A percentile compares a stretch with the other conserved stretches of the same genome.
Conservation (phyloP, 2,113 vertebrate genomes). For the Tretioscincus oriximinensis region DNA sequence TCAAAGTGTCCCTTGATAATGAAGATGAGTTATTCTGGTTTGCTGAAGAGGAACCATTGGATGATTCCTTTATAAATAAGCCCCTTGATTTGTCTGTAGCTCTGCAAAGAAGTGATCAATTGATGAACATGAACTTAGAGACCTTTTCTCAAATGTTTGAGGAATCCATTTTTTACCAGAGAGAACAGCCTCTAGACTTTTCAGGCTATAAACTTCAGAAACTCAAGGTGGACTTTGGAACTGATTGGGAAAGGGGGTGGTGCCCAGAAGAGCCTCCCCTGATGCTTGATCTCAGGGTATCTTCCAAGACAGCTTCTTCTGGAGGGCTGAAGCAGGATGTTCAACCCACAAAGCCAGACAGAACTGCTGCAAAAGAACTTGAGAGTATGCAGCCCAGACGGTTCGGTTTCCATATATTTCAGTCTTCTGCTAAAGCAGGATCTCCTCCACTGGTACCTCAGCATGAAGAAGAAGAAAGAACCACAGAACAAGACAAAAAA, state of each 20-base stretch:
- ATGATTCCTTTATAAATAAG: slow-evolving; percentile 75
- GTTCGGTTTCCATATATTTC: slow-evolving; percentile 71
- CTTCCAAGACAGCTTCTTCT: slow-evolving; percentile 41
- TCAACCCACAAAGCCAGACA: slow-evolving; percentile 30
- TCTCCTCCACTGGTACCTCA: slow-evolving; percentile 67
- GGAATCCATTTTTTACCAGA: slow-evolving; percentile 80
- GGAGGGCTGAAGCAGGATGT: slow-evolving; percentile 35
- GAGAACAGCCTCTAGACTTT: slow-evolving; percentile 81
- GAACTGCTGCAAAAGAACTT: slow-evolving; percentile 30
- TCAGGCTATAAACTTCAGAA: slow-evolving; percentile 85
- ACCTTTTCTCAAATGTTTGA: slow-evolving; percentile 88
- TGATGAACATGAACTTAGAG: slow-evolving; percentile 88
- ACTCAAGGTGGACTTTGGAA: slow-evolving; percentile 79
- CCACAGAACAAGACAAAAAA: slow-evolving; percentile 74
- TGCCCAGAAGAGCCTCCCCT: slow-evolving; percentile 66
- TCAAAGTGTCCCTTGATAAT: slow-evolving; percentile 87
- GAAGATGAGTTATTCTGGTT: slow-evolving; percentile 87
- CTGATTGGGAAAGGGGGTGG: slow-evolving; percentile 52
- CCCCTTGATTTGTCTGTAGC: slow-evolving; percentile 90
- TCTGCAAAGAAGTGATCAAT: slow-evolving; percentile 82
- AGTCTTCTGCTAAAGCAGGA: slow-evolving; percentile 56
- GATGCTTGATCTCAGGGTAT: slow-evolving; percentile 82
- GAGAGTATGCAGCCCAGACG: slow-evolving; percentile 61
- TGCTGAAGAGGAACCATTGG: slow-evolving; percentile 76
- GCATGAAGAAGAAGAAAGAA: slow-evolving; percentile 71